Evolutionary conservation across 1,140 invertebrate genomes (phyloP).

Genomic region (Drosophila littoralis): DNA sequence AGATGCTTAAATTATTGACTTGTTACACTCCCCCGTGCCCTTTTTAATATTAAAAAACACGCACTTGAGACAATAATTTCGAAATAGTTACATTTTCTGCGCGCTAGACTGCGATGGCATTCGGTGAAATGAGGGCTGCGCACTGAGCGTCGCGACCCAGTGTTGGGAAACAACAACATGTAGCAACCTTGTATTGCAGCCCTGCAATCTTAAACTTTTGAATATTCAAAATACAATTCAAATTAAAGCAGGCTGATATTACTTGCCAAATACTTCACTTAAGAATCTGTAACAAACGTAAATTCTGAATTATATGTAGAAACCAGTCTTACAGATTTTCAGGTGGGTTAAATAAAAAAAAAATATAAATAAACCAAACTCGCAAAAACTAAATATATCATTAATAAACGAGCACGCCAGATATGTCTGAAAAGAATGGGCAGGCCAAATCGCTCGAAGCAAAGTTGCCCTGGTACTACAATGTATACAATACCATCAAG

Average conservation of each 20-base stretch:
- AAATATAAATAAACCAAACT: neutral
- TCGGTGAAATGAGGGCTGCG: constrained; percentile 20
- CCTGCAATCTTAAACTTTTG: neutral
- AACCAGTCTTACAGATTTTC: neutral
- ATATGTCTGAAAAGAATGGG: constrained; percentile 10
- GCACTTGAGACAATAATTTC: constrained; percentile 23
- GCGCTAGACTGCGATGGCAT: constrained; percentile 22
- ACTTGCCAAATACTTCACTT: neutral
- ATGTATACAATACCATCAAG: constrained; percentile 38
- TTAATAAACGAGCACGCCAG: neutral
- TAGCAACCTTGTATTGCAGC: neutral
- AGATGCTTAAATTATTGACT: neutral
- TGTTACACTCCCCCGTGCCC: neutral
- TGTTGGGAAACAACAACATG: constrained; percentile 1
- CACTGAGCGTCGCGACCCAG: constrained; percentile 17
- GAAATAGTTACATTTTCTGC: constrained; percentile 39
- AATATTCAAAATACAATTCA: neutral
- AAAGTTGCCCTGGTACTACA: constrained; percentile 50
- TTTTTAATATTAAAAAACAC: neutral
- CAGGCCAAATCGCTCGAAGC: constrained; percentile 9
- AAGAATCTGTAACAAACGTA: neutral
- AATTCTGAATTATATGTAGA: neutral
- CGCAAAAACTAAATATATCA: neutral
- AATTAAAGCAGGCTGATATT: constrained; percentile 3
- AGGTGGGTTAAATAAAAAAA: neutral